Evolutionary conservation across 2,113 vertebrate genomes (phyloP), one percentile per base, ranked within the genome.

Genomic region (Lepisosteus osseus): DNA sequence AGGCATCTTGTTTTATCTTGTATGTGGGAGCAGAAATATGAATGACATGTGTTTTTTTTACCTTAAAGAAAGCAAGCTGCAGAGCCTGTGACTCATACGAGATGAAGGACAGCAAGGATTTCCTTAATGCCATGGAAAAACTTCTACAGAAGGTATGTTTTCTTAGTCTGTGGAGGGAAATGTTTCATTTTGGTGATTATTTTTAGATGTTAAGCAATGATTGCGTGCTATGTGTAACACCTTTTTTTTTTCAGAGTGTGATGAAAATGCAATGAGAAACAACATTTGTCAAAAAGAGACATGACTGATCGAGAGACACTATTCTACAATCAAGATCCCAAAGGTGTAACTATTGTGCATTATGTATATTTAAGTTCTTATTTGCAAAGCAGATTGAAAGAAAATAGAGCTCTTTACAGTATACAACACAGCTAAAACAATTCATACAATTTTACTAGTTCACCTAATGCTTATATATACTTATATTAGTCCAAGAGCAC

Each of bases 21-120:
- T 51, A 6, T 51, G 47, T 51, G 5, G 9, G 9, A 51, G 9
- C 47, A 51, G 47, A 9, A 51, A 6, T 51, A 6, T 61, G 7
- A 15, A 61, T 13, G 6, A 61, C 1, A 61, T 61, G 6, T 14
- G 6, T 11, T 11, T 14, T 6, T 61, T 14, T 14, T 61, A 29
- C 54, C 15, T 43, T 61, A 67, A 12, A 92, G 89, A 0, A 56
- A 5, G 72, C 41, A n/a, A 2, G 6, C 3, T 90, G 87, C 74
- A 61, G 40, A 68, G 0, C 12, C 3, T 92, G 88, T 11, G 0
- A 43, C 1, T 72, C 74, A 0, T 76, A 88, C 65, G 81, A 80
- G 0, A 74, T 62, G 73, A 74, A 59, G 15, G 68, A 42, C 4
- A 65, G 40, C 7, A 3, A 1, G 0, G 70, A 59, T 17, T 92